Base-by-base conservation (phyloP, 2,888 invertebrate genomes). In the Clivina fossor region DNA sequence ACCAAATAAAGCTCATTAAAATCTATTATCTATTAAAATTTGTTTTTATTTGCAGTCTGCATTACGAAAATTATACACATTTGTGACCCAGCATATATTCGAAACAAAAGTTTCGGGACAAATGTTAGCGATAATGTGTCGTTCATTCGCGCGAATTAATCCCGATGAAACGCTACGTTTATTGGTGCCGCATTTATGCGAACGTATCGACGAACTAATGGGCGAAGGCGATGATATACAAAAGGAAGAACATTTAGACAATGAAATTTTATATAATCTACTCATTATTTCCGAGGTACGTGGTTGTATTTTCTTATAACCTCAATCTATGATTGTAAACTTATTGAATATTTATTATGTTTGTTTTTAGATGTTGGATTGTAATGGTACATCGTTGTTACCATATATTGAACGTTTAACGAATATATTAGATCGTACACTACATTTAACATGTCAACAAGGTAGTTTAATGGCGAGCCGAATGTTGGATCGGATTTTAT, bases 61-160 rank as follows among this genome's bases (percentile, higher is more conserved):
- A 0, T 69, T 93, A 40, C 80, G 84, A 61, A 90, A 90, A 69
- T 78, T 94, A 24, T 84, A 83, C 60, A 74, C 81, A 7, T 93
- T 90, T 70, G 82, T 85, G 0, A 84, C 83, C 0, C 83, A 82
- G 48, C 82, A 84, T 20, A 84, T 90, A n/a, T 82, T 90, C 62
- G 94, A 94, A 70, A 85, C 87, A 0, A 85, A 85, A 64, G 88
- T 93, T 0, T 87, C 92, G 0, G 93, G 93, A 0, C 85, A 85
- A 68, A 81, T 90, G 69, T 82, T 90, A 1, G 90, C 88, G 0
- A 81, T 84, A 7, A 73, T 93, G 57, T 81, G 89, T 58, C 80
- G 84, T 54, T 77, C 80, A 7, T 86, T 86, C 67, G 77, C 81
- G 1, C 75, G 78, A 64, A 81, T 85, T 0, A 83, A 89, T 65